phyloP scores from a whole-genome alignment of 2,888 invertebrate genomes.

The Anodontia alba region DNA sequence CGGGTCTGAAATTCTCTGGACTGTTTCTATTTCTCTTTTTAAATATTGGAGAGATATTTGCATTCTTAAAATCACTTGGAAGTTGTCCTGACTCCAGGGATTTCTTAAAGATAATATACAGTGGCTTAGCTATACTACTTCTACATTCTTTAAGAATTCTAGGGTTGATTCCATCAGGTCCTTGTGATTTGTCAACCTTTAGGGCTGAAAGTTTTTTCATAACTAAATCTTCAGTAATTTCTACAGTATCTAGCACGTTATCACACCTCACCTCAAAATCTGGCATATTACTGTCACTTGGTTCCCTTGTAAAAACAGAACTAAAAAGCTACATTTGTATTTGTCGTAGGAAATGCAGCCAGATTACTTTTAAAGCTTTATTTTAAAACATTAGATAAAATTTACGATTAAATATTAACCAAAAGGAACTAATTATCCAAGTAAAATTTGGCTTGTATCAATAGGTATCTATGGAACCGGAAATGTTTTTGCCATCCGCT shows the following conservation, averaged over 20 bases:
- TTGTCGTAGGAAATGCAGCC: too few species aligned
- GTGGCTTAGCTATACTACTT: neutral
- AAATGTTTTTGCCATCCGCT: too few species aligned
- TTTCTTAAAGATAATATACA: constrained; percentile 14
- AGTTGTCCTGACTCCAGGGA: neutral
- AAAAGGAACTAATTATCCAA: too few species aligned
- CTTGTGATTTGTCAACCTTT: constrained; percentile 2
- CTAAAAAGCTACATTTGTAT: neutral
- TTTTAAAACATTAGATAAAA: too few species aligned
- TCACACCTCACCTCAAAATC: neutral
- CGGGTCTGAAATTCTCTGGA: neutral
- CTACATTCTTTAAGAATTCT: constrained; percentile 7
- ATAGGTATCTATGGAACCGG: too few species aligned
- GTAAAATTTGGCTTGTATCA: too few species aligned
- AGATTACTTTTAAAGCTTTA: too few species aligned
- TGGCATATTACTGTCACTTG: neutral
- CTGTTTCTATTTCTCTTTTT: constrained; percentile 1
- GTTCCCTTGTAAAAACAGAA: neutral
- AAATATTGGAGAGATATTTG: neutral
- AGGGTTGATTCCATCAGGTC: constrained; percentile 1
- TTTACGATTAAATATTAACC: too few species aligned
- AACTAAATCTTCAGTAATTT: neutral
- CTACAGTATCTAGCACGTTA: neutral
- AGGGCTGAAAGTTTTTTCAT: neutral
- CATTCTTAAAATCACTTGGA: neutral